Conservation (phyloP, 2,113 vertebrate genomes). For the Crotalus tigris region DNA sequence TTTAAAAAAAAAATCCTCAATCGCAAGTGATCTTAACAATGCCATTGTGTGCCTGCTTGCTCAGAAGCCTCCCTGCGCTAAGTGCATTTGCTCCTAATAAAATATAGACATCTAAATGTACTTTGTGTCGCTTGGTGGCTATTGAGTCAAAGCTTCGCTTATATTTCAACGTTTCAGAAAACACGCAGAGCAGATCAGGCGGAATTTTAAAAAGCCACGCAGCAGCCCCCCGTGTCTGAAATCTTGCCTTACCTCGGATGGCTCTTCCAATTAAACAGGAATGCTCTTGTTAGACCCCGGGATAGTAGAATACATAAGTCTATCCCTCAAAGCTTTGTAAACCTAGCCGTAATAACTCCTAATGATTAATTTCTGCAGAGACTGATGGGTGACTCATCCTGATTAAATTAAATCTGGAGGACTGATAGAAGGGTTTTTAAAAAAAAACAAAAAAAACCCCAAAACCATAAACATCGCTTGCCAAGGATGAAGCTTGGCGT, state of each 20-base stretch:
- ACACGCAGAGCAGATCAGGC: slow-evolving; percentile 8
- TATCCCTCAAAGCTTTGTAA: not conserved
- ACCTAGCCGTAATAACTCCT: not conserved
- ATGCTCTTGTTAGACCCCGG: not conserved
- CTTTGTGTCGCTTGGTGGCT: not conserved
- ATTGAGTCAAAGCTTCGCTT: slow-evolving; percentile 16
- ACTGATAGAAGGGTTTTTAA: not conserved
- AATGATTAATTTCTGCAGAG: not conserved
- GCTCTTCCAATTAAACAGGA: slow-evolving; percentile 12
- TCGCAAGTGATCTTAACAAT: not conserved
- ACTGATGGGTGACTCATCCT: not conserved
- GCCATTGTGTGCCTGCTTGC: not conserved
- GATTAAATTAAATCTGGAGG: not conserved
- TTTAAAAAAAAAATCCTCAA: too few relatives aligned
- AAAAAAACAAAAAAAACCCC: too few relatives aligned
- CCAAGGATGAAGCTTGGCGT: fast-evolving
- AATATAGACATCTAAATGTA: not conserved
- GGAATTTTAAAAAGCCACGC: not conserved
- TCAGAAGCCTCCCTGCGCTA: not conserved
- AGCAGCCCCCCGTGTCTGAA: slow-evolving; percentile 3
- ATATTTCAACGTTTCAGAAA: slow-evolving; percentile 32
- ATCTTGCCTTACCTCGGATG: not conserved
- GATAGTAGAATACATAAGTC: fast-evolving
- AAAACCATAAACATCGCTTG: not conserved
- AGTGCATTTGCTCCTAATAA: not conserved